Conservation (phyloP, 2,797 vertebrate species). For the Pterois miles region DNA sequence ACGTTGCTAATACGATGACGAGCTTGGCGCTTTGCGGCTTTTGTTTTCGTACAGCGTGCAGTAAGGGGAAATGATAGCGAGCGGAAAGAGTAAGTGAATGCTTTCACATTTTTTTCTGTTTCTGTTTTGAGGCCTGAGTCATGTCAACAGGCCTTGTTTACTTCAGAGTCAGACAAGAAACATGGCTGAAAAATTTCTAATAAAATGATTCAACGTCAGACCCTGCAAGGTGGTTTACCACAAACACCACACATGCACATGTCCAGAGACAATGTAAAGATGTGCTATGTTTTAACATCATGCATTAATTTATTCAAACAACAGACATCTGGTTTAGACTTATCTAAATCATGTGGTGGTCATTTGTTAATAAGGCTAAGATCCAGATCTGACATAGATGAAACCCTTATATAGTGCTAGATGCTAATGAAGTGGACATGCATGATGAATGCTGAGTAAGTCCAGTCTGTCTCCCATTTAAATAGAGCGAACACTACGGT, state of each 20-base stretch:
- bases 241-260: neutral
- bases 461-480: constrained; percentile 38
- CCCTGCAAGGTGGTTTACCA: neutral
- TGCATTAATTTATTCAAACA: constrained; percentile 20
- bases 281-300: neutral
- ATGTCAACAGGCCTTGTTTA: neutral
- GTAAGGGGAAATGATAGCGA: neutral
- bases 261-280: neutral
- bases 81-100: neutral
- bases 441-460: constrained; percentile 42
- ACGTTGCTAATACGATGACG: constrained; percentile 11
- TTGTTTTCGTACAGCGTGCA: constrained; percentile 6
- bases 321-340: constrained; percentile 11
- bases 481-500: constrained; percentile 25
- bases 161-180: neutral
- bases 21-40: constrained; percentile 20
- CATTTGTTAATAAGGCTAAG: constrained; percentile 47
- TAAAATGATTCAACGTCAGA: neutral
- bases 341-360: neutral
- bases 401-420: constrained; percentile 22
- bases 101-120: neutral
- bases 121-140: neutral
- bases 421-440: constrained; percentile 51
- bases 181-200: neutral
- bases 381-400: constrained; percentile 37